phyloP scores from a whole-genome alignment of 2,888 invertebrate genomes.

The Protonemura montana region DNA sequence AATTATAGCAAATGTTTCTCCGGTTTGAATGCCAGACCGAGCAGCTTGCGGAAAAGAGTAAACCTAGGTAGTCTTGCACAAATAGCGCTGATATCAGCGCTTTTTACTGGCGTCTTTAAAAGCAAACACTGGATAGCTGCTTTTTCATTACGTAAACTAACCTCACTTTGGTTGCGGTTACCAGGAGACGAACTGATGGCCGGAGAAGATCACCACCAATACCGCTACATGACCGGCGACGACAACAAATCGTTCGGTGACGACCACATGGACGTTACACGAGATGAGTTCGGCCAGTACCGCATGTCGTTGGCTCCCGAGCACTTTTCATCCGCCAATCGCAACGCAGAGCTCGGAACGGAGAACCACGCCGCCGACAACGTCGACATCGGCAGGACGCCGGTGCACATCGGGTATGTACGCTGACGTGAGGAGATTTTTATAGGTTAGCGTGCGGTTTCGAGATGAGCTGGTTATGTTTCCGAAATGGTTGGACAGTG shows the following conservation, averaged over 20 bases:
- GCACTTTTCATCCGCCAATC: not conserved
- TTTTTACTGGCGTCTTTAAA: no score
- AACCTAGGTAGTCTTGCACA: no score
- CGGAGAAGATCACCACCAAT: constrained; percentile 83
- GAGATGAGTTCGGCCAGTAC: constrained; percentile 69
- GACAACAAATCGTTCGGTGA: constrained; percentile 96
- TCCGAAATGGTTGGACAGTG: no score
- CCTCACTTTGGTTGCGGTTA: no score
- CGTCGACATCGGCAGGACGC: constrained; percentile 62
- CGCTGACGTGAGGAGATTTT: not conserved
- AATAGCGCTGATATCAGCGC: no score
- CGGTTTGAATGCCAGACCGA: no score
- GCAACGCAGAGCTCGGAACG: constrained; percentile 8
- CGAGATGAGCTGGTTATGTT: no score
- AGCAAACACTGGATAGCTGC: no score
- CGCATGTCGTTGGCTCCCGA: constrained; percentile 36
- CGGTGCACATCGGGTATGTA: constrained; percentile 64
- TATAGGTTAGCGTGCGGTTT: no score
- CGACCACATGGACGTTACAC: constrained; percentile 92
- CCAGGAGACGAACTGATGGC: constrained; percentile 90
- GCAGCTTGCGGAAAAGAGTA: no score
- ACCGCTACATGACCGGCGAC: constrained; percentile 91
- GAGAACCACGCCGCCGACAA: constrained; percentile 58
- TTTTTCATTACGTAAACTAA: no score
- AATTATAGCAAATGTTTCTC: no score